These are phyloP conservation scores for Punctoribates punctum DNA, from an alignment of 2,888 invertebrate genomes.

Conservation along the genomic window DNA sequence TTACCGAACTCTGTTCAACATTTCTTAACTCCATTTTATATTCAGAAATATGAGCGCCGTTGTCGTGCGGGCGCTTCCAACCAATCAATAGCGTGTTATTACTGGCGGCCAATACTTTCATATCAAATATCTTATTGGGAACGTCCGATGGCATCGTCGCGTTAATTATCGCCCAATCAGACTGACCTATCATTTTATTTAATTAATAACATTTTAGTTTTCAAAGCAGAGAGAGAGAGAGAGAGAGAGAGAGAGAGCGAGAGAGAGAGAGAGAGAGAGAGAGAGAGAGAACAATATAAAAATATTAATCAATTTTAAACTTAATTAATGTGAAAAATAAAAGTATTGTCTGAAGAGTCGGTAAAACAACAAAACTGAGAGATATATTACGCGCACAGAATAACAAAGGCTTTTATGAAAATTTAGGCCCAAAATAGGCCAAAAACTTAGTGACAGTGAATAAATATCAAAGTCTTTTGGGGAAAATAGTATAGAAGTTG, in stretches of 20 bases:
- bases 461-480: too few relatives aligned
- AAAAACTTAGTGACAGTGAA: too few relatives aligned
- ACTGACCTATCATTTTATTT: conserved; percentile 41
- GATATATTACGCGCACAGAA: too few relatives aligned
- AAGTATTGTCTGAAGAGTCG: too few relatives aligned
- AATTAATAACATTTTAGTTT: background rate
- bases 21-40: conserved; percentile 46
- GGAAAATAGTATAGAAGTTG: too few relatives aligned
- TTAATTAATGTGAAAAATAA: background rate
- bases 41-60: conserved; percentile 48
- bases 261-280: too few relatives aligned
- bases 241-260: too few relatives aligned
- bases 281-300: too few relatives aligned
- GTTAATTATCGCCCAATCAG: conserved; percentile 39
- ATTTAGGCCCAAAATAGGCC: too few relatives aligned
- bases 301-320: background rate
- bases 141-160: conserved; percentile 27
- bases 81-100: conserved; percentile 48
- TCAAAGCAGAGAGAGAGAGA: too few relatives aligned
- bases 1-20: conserved; percentile 41
- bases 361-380: too few relatives aligned
- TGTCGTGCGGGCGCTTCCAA: conserved; percentile 48
- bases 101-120: conserved; percentile 47
- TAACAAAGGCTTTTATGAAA: too few relatives aligned
- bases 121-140: conserved; percentile 7